Conservation (phyloP, 2,888 invertebrate genomes). For the Carterocephalus palaemon region DNA sequence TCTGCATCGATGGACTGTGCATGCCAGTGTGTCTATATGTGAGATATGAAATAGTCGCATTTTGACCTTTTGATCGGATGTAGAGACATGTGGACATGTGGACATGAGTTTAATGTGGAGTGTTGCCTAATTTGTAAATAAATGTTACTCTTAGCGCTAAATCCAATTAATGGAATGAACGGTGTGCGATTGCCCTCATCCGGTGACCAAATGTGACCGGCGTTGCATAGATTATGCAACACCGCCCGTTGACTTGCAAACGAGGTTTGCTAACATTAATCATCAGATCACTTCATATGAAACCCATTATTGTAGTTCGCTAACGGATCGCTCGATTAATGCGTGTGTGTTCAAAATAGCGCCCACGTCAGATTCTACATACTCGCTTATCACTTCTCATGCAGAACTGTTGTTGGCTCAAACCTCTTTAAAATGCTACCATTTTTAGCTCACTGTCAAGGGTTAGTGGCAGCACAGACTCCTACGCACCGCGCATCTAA, state of each 20-base stretch:
- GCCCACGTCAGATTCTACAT: slow-evolving; percentile 12
- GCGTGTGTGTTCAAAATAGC: slow-evolving; percentile 9
- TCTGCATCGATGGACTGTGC: too few species aligned
- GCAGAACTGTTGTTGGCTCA: slow-evolving; percentile 13
- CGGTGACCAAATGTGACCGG: slow-evolving; percentile 14
- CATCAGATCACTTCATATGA: slow-evolving; percentile 13
- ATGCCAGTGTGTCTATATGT: too few species aligned
- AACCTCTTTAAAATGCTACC: slow-evolving; percentile 13
- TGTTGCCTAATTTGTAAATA: slow-evolving; percentile 14
- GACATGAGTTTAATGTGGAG: not conserved
- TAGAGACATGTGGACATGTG: too few species aligned
- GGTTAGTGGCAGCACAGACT: slow-evolving; percentile 32
- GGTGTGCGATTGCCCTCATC: slow-evolving; percentile 13
- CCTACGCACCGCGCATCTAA: slow-evolving; percentile 48
- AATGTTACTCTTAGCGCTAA: slow-evolving; percentile 5
- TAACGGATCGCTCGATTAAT: slow-evolving; percentile 15
- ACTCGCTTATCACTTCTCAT: slow-evolving; percentile 26
- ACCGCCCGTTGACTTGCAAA: too few species aligned
- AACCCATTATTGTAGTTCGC: slow-evolving; percentile 9
- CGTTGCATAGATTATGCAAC: slow-evolving; percentile 10
- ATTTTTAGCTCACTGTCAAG: slow-evolving; percentile 26
- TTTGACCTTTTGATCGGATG: too few species aligned
- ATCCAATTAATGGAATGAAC: slow-evolving; percentile 21
- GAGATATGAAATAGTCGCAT: too few species aligned
- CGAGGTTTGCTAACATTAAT: slow-evolving; percentile 19